Conservation (phyloP, 2,113 vertebrate species). For the Todiramphus chloris region DNA sequence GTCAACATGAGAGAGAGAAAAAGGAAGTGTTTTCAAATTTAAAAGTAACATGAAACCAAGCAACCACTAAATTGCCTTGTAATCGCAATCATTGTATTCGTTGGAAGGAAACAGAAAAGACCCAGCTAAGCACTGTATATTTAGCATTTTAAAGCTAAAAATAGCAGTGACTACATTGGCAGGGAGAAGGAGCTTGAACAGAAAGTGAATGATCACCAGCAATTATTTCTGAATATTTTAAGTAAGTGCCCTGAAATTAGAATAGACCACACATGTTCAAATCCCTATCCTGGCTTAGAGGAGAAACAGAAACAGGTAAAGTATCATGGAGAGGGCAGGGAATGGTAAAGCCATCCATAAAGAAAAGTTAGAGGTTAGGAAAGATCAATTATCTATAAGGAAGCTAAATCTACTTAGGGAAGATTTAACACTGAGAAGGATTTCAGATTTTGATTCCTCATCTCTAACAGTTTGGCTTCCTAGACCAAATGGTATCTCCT, state of each 20-base stretch:
- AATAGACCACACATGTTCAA: not conserved
- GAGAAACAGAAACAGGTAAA: not conserved
- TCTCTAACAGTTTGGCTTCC: not conserved
- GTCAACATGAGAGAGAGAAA: not conserved
- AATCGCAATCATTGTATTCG: constrained; percentile 1
- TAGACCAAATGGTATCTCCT: not conserved
- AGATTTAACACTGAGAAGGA: not conserved
- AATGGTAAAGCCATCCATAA: not conserved
- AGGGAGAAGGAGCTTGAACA: not conserved
- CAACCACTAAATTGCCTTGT: constrained; percentile 17
- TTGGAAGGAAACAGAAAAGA: constrained; percentile 12
- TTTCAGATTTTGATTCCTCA: not conserved
- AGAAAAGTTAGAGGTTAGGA: not conserved
- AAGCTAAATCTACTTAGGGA: not conserved
- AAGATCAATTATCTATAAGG: not conserved
- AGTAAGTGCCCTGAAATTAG: not conserved
- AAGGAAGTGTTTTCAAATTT: constrained; percentile 18
- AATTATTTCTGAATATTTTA: constrained; percentile 22
- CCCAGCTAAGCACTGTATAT: constrained; percentile 17
- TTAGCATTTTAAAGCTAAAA: constrained; percentile 50
- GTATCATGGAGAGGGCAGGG: not conserved
- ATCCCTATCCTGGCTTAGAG: not conserved
- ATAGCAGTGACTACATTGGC: constrained; percentile 19
- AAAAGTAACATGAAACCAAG: not conserved
- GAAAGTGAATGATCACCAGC: not conserved